Base-by-base conservation (phyloP, 2,797 vertebrate genomes). In the Neosilurus hyrtlii region DNA sequence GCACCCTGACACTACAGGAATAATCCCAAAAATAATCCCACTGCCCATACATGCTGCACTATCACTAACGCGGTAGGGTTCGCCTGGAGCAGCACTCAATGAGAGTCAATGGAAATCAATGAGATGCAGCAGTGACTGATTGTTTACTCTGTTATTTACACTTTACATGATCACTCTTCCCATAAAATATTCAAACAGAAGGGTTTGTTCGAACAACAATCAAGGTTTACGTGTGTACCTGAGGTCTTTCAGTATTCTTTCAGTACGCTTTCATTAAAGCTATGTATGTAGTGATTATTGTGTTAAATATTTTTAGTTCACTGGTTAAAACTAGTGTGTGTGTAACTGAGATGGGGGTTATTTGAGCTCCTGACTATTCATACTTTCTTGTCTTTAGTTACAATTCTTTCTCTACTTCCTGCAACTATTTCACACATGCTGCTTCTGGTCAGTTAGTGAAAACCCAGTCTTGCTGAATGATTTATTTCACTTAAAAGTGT, bases 1-100 rank as follows among this genome's bases (percentile, higher is more conserved):
- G 67, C 66, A 82, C 80, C 78, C 65, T 71, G 84, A 62, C 73
- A 80, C 84, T 79, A 82, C 62, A 72, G 71, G 16, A 80, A 68
- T 79, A 73, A 72, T 65, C 57, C 22, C 57, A 0, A 81, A 83
- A 81, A 77, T 83, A 80, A 70, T 22, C 15, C 74, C 54, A 82
- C 24, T 52, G 63, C 51, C 15, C 57, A 83, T 67, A 71, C 43
- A 65, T 65, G 24, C 67, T 63, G 30, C 9, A 35, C 26, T 43
- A 59, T 37, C 78, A 75, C 62, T 49, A 73, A 12, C 49, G 67
- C 81, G 14, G 4, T 35, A 9, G 6, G 68, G 14, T n/a, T 51
- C 5, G 14, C 43, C 20, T 24, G 43, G 3, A 70, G 67, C 18
- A 49, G 11, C 49, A 72, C 35, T 43, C 66, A 22, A 11, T 30